Base-by-base conservation (phyloP, 2,113 vertebrate species). In the Lasiurus borealis region DNA sequence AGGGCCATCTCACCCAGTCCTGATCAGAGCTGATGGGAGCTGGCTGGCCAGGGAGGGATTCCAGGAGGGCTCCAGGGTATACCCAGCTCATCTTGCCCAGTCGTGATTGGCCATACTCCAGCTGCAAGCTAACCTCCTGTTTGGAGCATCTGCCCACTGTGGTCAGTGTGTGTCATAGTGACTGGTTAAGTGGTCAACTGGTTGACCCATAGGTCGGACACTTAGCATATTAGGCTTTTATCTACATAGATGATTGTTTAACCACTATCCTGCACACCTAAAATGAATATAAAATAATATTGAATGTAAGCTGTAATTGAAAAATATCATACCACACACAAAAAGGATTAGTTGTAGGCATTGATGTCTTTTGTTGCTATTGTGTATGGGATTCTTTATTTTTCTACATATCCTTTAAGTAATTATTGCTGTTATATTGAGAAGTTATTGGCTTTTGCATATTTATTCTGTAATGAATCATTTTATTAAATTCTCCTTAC, bases 371-470 rank as follows among this genome's bases (percentile, higher is more conserved):
- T 76, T 91, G 11, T 31, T 31, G 13, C 48, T 75, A 44, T 57
- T 89, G n/a, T 68, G n/a, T 0, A 64, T 66, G 44, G 14, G 31
- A 90, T 23, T 90, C 71, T 57, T 94, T 69, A 57, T 62, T 75
- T 95, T 85, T 73, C 23, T 57, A 21, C 85, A 44, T 57, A 64
- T 18, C 13, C 31, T 95, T 95, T 78, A 94, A 85, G 71, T 86
- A 50, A 83, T 75, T 91, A 34, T 5, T 80, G 2, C 69, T 93
- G 25, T 66, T 76, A 72, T 48, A 76, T 81, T 84, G 88, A 93
- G 88, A 84, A 69, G 77, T 71, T 75, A 89, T 44, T 94, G 85
- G 44, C 71, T 94, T 91, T 89, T 94, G 64, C 25, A 88, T 75
- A 12, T 80, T 78, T 85, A 82, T 69, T 88, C 29, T 91, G 34